Conservation (phyloP, 2,797 vertebrate species). For the Pygocentrus nattereri region DNA sequence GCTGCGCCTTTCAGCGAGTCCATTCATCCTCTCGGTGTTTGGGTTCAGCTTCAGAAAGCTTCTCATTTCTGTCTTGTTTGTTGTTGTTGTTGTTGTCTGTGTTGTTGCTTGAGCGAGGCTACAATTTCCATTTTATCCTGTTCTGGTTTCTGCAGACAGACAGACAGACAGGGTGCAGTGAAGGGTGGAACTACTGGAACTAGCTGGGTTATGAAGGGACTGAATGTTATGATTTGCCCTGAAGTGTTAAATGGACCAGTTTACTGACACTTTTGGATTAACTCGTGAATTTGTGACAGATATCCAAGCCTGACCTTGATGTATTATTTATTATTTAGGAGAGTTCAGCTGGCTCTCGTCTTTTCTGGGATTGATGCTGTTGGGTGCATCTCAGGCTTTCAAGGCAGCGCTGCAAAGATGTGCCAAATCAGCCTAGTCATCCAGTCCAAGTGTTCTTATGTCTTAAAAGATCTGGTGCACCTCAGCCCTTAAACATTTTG, state of each 20-base stretch:
- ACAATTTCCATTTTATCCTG: no score
- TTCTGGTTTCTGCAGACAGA: no score
- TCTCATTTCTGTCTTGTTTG: no score
- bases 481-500: background rate
- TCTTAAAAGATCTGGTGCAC: no score
- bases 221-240: background rate
- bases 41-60: background rate
- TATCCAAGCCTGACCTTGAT: conserved; percentile 38
- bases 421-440: conserved; percentile 47
- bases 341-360: background rate
- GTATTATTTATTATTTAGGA: conserved; percentile 8
- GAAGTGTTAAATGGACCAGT: background rate
- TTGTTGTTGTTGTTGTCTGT: no score
- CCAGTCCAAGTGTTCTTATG: background rate
- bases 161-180: background rate
- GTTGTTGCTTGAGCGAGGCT: no score
- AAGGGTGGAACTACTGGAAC: background rate
- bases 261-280: background rate
- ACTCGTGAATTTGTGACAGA: conserved; percentile 39
- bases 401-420: conserved; percentile 20
- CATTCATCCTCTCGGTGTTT: background rate
- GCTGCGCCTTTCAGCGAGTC: background rate
- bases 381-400: conserved; percentile 18
- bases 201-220: background rate
- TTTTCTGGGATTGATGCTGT: background rate